Evolutionary conservation across 1,140 invertebrate genomes (phyloP), one percentile per base, ranked within the genome.

Genomic region (Scaptomyza hsui): DNA sequence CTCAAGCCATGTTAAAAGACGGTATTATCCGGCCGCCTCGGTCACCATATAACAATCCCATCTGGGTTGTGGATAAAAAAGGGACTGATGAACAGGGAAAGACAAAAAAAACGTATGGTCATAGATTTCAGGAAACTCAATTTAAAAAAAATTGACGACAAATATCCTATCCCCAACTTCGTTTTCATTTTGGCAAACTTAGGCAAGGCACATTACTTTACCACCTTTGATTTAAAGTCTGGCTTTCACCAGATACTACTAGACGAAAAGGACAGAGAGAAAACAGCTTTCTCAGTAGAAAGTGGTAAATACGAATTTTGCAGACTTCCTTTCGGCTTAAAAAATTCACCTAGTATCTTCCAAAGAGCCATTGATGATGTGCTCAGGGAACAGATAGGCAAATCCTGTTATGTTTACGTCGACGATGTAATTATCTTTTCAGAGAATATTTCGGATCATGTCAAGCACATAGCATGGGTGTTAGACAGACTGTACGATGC

Each of bases 401-500:
- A 57, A 44, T 51, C 15, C 16, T 68, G 64, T 26, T 59, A 51
- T 37, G 63, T 59, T 18, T 57, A 59, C 48, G 53, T 52, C 26
- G 53, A 59, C 19, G 45, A 60, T 3, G 48, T 45, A 24, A 52
- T 53, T 41, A 56, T 68, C 1, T 69, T 69, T 18, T 53, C 49
- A 35, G 49, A 61, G 12, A 51, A 57, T 29, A 52, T 60, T 19
- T 44, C 61, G 5, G 24, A 37, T 9, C 24, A 69, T 24, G 37
- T 55, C 16, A 32, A 47, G 29, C 57, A 62, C 35, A 51, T 69
- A 5, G 59, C 48, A 32, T 51, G 53, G 45, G 60, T 53, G 12
- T 52, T 61, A 19, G 45, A 63, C 12, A 70, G 35, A 39, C 68
- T 82, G 13, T 70, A 93, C 1, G 52, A 73, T 9, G 63, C 77